Evolutionary conservation across 2,113 vertebrate species (phyloP), one percentile per base, ranked within the genome.

Genomic region (Microcebus griseorufus): DNA sequence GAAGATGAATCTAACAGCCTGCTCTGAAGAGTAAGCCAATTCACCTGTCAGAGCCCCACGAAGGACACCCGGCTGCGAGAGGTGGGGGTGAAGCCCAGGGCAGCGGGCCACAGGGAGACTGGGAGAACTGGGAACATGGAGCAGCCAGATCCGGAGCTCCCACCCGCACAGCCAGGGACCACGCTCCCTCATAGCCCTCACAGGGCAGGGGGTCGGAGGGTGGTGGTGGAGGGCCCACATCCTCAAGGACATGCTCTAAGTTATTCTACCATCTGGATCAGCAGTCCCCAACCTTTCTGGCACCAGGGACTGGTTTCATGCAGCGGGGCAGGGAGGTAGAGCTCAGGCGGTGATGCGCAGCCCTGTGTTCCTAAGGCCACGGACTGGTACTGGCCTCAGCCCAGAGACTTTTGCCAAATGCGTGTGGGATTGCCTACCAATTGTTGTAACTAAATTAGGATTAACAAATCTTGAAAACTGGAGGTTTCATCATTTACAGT

Each of bases 181-280:
- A 64, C 22, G 62, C 8, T 70, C 22, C 37, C 4, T n/a, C 25
- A 13, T 14, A 67, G 29, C 39, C 25, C 27, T 1, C n/a, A 4
- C 6, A 39, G 67, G 34, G 39, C 16, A 18, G 8, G 3, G 81
- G 48, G 90, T 84, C 45, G 51, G 45, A 79, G 32, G 84, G 75
- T 65, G 53, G 87, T 37, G 62, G 67, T 5, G 69, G 75, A 67
- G 0, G 0, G 88, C 60, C 39, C 97, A 95, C 96, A 98, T 96
- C 96, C 98, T 96, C 96, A 90, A 97, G 98, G 97, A 98, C 98
- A 98, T 0, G 87, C 90, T 98, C 95, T 88, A 93, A 97, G 83
- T 90, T 93, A 93, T 20, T 92, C 95, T 97, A 90, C 64, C 69
- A 94, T 88, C 96, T 88, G 94, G 84, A 97, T 9, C 55, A 58